phyloP scores from a whole-genome alignment of 2,113 vertebrate species.

The Lagenorhynchus albirostris region DNA sequence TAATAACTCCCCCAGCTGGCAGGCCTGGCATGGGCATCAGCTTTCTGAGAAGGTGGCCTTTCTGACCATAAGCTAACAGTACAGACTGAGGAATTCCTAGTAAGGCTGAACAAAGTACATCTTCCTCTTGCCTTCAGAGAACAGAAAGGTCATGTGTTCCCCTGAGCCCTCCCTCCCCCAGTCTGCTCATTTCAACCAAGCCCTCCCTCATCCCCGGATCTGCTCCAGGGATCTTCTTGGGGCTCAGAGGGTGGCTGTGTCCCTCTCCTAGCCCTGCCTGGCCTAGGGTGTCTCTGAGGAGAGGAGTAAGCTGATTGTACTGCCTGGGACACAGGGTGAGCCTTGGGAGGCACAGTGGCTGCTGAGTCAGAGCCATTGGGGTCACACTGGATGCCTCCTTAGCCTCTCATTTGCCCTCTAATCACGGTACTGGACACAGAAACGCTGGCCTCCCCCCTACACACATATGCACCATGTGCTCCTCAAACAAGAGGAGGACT shows the following conservation, averaged over 20 bases:
- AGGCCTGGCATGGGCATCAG: background rate
- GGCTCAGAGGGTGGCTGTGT: background rate
- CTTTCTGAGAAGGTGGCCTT: background rate
- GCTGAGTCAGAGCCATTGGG: background rate
- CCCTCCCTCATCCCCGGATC: background rate
- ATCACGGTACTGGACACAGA: background rate
- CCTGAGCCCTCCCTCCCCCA: background rate
- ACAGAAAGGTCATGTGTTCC: background rate
- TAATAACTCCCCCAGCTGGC: background rate
- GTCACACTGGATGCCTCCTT: background rate
- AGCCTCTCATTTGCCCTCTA: background rate
- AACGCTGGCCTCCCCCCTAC: background rate
- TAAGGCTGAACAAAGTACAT: background rate
- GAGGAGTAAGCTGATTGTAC: background rate
- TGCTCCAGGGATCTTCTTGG: background rate
- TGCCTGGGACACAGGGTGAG: background rate
- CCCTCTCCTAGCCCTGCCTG: background rate
- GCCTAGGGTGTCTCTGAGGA: background rate
- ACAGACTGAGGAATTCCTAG: background rate
- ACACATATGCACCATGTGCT: background rate
- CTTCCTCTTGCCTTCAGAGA: background rate
- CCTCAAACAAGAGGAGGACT: background rate
- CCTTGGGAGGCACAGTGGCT: background rate
- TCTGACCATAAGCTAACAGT: conserved; percentile 1
- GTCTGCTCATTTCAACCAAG: background rate